Percentiles rank a stretch among this genome's conserved stretches.
These are phyloP conservation scores for Rhagoletis zephyria DNA, from an alignment of 1,140 invertebrate species.

Conservation along the genomic window DNA sequence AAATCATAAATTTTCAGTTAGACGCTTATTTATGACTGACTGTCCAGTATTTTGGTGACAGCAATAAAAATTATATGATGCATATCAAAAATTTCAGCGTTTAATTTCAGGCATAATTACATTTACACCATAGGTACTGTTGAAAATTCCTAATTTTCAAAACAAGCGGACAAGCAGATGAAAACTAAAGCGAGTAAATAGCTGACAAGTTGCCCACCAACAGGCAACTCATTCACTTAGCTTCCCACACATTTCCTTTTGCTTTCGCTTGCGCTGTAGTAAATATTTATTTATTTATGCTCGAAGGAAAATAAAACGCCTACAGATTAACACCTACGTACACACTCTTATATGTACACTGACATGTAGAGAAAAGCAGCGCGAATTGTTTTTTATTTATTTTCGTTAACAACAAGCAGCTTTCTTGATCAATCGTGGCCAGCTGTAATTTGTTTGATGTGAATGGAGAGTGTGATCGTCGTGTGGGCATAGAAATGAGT, in stretches of 20 bases:
- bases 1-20: too few relatives aligned
- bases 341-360: not conserved
- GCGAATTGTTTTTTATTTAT: not conserved
- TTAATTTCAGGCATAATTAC: constrained; percentile 13
- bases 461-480: not conserved
- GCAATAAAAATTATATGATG: too few relatives aligned
- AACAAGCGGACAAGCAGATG: not conserved
- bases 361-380: not conserved
- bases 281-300: constrained; percentile 30
- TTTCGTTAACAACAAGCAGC: not conserved
- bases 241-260: not conserved
- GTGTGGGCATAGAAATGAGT: not conserved
- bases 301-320: not conserved
- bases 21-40: too few relatives aligned
- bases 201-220: constrained; percentile 1
- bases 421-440: constrained; percentile 21
- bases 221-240: not conserved
- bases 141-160: too few relatives aligned
- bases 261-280: not conserved
- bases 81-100: not conserved
- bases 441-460: not conserved
- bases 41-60: too few relatives aligned
- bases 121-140: too few relatives aligned
- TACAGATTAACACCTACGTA: not conserved
- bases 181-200: not conserved